phyloP scores from a whole-genome alignment of 2,797 vertebrate genomes.

The Sardinella longiceps region DNA sequence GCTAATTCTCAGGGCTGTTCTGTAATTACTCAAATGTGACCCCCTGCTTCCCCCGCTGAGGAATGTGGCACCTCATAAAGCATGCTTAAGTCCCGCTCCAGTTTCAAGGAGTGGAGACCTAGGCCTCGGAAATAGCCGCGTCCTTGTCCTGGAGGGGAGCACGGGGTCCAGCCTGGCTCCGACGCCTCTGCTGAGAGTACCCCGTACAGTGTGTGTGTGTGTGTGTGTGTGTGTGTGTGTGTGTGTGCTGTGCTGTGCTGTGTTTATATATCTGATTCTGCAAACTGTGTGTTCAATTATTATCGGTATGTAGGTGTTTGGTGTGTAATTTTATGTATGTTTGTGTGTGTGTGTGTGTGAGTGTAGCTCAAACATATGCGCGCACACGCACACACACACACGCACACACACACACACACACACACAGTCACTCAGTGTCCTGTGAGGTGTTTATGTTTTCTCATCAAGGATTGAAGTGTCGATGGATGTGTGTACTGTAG shows the following conservation, averaged over 20 bases:
- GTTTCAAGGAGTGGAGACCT: constrained; percentile 78
- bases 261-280: too few species aligned
- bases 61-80: constrained; percentile 81
- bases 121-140: constrained; percentile 78
- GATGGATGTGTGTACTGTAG: not conserved
- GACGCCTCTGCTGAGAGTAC: not conserved
- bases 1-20: constrained; percentile 74
- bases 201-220: too few species aligned
- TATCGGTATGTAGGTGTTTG: too few species aligned
- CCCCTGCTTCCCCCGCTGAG: constrained; percentile 48
- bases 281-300: too few species aligned
- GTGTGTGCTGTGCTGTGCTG: not conserved
- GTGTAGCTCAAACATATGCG: too few species aligned
- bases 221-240: not conserved
- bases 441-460: not conserved
- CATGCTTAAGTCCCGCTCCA: constrained; percentile 73
- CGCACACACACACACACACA: too few species aligned
- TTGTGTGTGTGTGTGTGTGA: constrained; percentile 24
- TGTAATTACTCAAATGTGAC: constrained; percentile 69
- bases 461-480: not conserved
- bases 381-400: too few species aligned
- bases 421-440: too few species aligned
- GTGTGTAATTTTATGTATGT: too few species aligned
- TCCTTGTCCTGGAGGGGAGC: constrained; percentile 74
- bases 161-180: not conserved